Conservation (phyloP, 2,797 vertebrate species). For the Lateolabrax maculatus region DNA sequence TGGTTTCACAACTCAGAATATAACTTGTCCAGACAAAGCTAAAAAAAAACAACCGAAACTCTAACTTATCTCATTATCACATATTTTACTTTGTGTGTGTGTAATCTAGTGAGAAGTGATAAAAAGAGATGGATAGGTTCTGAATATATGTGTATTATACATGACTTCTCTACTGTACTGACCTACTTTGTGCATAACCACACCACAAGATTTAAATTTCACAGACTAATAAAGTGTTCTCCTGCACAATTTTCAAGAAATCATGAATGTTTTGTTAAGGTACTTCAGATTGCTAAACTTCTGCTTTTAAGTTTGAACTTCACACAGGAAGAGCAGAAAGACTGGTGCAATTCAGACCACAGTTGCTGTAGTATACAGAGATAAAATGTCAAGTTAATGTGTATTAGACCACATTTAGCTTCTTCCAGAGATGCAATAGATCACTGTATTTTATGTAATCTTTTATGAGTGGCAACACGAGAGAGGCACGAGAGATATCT, state of each 20-base stretch:
- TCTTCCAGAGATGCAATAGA: not conserved
- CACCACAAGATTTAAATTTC: not conserved
- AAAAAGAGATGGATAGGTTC: not conserved
- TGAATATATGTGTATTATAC: too few species aligned
- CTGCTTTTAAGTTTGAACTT: constrained; percentile 39
- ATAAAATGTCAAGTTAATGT: too few species aligned
- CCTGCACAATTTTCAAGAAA: not conserved
- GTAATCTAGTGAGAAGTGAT: constrained; percentile 2
- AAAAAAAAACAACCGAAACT: not conserved
- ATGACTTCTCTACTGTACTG: too few species aligned
- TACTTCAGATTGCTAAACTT: constrained; percentile 59
- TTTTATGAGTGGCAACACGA: not conserved
- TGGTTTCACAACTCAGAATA: constrained; percentile 24
- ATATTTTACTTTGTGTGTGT: not conserved
- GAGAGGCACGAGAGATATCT: not conserved
- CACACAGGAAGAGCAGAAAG: constrained; percentile 40
- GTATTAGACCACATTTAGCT: not conserved
- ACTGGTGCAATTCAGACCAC: constrained; percentile 1
- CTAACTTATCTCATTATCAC: not conserved
- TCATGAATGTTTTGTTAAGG: not conserved
- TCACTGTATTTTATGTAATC: not conserved
- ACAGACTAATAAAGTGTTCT: too few species aligned
- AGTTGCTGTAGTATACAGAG: accelerated
- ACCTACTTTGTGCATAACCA: too few species aligned
- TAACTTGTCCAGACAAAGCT: not conserved